These are phyloP conservation scores for Rhyacichthys aspro DNA, from an alignment of 2,797 vertebrate genomes.

Conservation along the genomic window DNA sequence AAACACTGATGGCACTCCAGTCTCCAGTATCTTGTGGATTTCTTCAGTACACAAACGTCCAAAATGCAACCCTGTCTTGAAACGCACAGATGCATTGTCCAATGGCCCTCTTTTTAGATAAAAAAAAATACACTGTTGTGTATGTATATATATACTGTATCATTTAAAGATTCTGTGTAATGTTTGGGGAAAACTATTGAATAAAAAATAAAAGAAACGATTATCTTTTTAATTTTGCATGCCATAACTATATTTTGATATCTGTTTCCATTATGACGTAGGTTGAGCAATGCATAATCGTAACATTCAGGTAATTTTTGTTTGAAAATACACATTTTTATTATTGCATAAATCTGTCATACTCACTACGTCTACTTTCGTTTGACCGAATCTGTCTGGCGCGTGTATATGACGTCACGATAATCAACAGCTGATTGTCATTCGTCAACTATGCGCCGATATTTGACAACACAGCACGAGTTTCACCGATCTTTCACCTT, in stretches of 20 bases:
- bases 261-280: too few species aligned
- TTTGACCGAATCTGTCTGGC: slow-evolving; percentile 29
- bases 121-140: slow-evolving; percentile 80
- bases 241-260: too few species aligned
- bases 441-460: slow-evolving; percentile 53
- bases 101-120: slow-evolving; percentile 80
- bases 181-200: slow-evolving; percentile 82
- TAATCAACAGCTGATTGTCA: slow-evolving; percentile 51
- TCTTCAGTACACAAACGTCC: slow-evolving; percentile 67
- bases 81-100: slow-evolving; percentile 81
- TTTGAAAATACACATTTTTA: too few species aligned
- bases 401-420: slow-evolving; percentile 33
- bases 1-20: slow-evolving; percentile 61
- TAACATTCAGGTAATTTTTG: too few species aligned
- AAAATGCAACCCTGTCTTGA: slow-evolving; percentile 73
- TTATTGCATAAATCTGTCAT: too few species aligned
- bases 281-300: too few species aligned
- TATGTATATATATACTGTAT: slow-evolving; percentile 86
- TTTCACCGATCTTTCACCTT: slow-evolving; percentile 76
- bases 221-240: too few species aligned
- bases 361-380: not conserved
- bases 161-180: slow-evolving; percentile 83
- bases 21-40: slow-evolving; percentile 58
- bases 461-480: slow-evolving; percentile 50
- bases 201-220: slow-evolving; percentile 76